Percentiles rank a stretch among this genome's conserved stretches.
These are phyloP conservation scores for Physeter macrocephalus DNA, from an alignment of 2,113 vertebrate species.

Conservation along the genomic window DNA sequence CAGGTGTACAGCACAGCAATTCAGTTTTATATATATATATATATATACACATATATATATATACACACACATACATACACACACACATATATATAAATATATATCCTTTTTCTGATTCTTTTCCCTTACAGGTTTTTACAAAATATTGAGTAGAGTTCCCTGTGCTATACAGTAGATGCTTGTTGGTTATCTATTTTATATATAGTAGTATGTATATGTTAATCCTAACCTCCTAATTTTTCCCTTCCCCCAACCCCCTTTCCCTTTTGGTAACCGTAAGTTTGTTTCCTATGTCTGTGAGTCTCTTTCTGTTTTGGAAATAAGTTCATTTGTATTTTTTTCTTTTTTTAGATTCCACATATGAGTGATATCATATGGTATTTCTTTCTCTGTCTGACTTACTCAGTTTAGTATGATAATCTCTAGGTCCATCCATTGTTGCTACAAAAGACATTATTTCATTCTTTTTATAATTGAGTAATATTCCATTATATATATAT, in stretches of 20 bases:
- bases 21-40: not conserved
- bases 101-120: not conserved
- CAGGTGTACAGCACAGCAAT: not conserved
- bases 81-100: not conserved
- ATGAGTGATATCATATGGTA: not conserved
- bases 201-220: not conserved
- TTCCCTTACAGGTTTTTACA: not conserved
- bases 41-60: accelerated
- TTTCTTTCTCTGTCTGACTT: not conserved
- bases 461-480: not conserved
- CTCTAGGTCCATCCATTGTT: not conserved
- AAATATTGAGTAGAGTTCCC: not conserved
- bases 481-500: not conserved
- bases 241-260: not conserved
- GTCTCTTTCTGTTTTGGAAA: not conserved
- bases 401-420: not conserved
- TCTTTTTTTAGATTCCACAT: not conserved
- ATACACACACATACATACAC: not conserved
- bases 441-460: not conserved
- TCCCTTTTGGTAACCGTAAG: accelerated
- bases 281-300: not conserved
- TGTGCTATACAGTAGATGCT: not conserved
- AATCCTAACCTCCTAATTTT: not conserved
- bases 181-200: not conserved
- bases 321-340: not conserved